Percentiles rank a stretch among this genome's conserved stretches.
phyloP scores from a whole-genome alignment of 2,113 vertebrate genomes.

The Hippocampus comes region DNA sequence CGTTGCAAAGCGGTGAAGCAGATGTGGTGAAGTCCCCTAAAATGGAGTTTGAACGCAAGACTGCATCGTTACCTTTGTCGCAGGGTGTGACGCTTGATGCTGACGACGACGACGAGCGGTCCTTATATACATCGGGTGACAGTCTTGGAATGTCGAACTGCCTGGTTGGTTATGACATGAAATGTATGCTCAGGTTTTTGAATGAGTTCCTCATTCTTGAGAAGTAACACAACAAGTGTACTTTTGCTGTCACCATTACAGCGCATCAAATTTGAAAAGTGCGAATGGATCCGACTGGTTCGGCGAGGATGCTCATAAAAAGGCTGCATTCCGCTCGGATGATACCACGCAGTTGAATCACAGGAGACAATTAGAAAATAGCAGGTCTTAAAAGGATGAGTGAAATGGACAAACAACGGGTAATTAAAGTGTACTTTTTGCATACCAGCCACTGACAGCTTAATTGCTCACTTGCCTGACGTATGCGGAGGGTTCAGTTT shows the following conservation, averaged over 20 bases:
- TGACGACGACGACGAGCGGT: background rate
- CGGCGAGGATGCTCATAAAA: background rate
- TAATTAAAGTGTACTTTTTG: background rate
- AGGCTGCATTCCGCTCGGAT: background rate
- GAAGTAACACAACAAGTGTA: background rate
- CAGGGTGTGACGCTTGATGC: background rate
- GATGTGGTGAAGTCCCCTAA: background rate
- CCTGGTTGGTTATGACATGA: background rate
- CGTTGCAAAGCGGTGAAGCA: background rate
- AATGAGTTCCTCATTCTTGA: background rate
- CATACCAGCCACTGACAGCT: background rate
- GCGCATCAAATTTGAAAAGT: background rate
- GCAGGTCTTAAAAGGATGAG: background rate
- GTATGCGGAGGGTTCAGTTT: background rate
- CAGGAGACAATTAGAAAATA: background rate
- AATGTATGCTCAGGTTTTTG: background rate
- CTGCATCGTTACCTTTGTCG: background rate
- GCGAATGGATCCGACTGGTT: background rate
- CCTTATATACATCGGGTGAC: background rate
- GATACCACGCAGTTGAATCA: background rate
- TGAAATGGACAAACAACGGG: background rate
- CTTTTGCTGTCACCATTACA: background rate
- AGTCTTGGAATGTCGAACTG: background rate
- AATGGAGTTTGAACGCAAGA: background rate
- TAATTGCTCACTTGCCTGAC: background rate